Evolutionary conservation across 2,888 invertebrate species (phyloP).

Genomic region (Caenorhabditis sp.): DNA sequence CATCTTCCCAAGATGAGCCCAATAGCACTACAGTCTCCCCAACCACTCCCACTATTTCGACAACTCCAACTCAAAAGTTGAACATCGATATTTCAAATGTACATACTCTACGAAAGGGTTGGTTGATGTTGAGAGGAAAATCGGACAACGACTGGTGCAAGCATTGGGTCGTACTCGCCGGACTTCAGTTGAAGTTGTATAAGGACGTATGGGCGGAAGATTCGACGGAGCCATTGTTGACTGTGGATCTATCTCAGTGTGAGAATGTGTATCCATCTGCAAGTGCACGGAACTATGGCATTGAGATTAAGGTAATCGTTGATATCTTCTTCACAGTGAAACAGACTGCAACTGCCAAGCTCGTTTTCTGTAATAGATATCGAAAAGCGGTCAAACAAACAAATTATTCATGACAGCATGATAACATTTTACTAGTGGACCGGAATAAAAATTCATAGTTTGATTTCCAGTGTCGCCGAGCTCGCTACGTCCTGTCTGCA

Average conservation of each 20-base stretch:
- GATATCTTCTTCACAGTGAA: no score
- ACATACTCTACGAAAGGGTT: constrained; percentile 83
- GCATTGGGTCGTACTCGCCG: constrained; percentile 83
- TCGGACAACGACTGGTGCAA: constrained; percentile 82
- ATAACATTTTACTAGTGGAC: no score
- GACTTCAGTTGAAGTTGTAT: constrained; percentile 80
- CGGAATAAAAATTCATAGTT: no score
- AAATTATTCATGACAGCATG: no score
- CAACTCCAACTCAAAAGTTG: constrained; percentile 65
- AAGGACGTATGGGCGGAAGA: constrained; percentile 83
- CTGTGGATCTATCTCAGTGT: constrained; percentile 81
- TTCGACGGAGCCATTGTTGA: constrained; percentile 76
- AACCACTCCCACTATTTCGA: constrained; percentile 29
- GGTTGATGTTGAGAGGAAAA: constrained; percentile 82
- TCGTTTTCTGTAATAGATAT: no score
- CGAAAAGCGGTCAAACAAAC: no score
- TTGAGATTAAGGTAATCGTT: constrained; percentile 80
- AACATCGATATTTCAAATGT: constrained; percentile 79
- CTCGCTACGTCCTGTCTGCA: constrained; percentile 81
- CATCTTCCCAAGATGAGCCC: constrained; percentile 40
- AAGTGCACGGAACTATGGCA: constrained; percentile 81
- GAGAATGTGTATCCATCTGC: constrained; percentile 82
- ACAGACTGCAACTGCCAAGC: no score
- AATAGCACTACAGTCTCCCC: constrained; percentile 37
- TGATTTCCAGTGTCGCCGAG: constrained; percentile 78